A percentile compares a stretch with the other conserved stretches of the same genome.
These are phyloP conservation scores for Petrocephalus zakoni DNA, from an alignment of 2,113 vertebrate species.

Conservation along the genomic window DNA sequence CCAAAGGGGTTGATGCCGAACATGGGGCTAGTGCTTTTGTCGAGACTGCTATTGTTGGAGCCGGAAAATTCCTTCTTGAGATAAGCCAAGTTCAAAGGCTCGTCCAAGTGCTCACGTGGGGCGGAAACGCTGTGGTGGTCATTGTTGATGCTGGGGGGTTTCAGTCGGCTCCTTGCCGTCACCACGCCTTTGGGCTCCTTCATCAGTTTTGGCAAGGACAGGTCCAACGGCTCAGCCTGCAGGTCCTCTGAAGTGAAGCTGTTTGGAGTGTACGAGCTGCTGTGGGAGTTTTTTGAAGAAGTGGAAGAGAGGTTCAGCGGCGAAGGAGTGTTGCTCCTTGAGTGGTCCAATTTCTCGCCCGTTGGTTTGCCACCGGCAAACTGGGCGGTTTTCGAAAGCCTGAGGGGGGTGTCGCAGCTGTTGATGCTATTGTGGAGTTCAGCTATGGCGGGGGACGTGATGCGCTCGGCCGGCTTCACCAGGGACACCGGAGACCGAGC, in stretches of 20 bases:
- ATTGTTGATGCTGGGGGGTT: conserved; percentile 78
- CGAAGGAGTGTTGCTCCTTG: conserved; percentile 96
- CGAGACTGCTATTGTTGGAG: conserved; percentile 76
- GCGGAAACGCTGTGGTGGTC: conserved; percentile 86
- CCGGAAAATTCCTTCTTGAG: conserved; percentile 96
- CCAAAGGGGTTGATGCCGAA: conserved; percentile 94
- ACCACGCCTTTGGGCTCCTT: conserved; percentile 94
- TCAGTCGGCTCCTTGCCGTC: conserved; percentile 86
- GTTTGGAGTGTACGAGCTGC: conserved; percentile 99
- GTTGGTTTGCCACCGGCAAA: conserved; percentile 75
- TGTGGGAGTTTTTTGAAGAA: conserved; percentile 99
- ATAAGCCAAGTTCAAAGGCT: conserved; percentile 97
- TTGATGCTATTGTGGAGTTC: conserved; percentile 92
- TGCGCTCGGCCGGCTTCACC: conserved; percentile 79
- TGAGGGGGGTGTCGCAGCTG: conserved; percentile 91
- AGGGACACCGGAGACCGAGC: conserved; percentile 78
- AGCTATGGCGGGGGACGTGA: conserved; percentile 87
- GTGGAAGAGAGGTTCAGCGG: conserved; percentile 97
- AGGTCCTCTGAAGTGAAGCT: conserved; percentile 98
- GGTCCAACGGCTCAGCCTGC: conserved; percentile 97
- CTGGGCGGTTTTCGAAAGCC: conserved; percentile 89
- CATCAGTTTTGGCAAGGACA: conserved; percentile 96
- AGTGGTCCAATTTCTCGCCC: conserved; percentile 94
- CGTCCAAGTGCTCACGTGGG: conserved; percentile 88
- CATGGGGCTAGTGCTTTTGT: conserved; percentile 97